These are phyloP conservation scores for Glyphotaelius pellucidus DNA, from an alignment of 2,888 invertebrate species.

Conservation along the genomic window DNA sequence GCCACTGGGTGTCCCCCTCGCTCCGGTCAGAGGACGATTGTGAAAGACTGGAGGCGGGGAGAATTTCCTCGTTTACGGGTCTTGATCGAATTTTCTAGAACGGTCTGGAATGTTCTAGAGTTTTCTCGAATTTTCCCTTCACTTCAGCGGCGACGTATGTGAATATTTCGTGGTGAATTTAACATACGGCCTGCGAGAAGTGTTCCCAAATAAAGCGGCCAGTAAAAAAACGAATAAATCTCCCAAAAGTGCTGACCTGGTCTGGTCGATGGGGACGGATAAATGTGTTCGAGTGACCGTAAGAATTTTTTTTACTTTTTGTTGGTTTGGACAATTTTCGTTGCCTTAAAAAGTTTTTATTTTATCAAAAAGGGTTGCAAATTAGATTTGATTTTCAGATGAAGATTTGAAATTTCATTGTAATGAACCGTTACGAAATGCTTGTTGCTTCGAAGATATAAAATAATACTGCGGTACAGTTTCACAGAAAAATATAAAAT, in stretches of 20 bases:
- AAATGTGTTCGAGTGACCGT: constrained; percentile 11
- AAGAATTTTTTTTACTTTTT: background rate
- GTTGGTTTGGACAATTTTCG: background rate
- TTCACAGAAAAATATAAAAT: background rate
- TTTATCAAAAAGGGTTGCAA: background rate
- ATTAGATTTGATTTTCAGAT: background rate
- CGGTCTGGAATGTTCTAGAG: background rate
- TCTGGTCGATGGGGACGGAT: background rate
- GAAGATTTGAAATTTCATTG: background rate
- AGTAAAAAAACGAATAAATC: constrained; percentile 49
- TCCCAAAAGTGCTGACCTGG: constrained; percentile 38
- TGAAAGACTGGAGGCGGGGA: background rate
- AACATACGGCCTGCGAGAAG: constrained; percentile 53
- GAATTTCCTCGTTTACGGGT: constrained; percentile 48
- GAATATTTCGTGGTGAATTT: constrained; percentile 64
- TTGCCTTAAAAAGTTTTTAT: background rate
- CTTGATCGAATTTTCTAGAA: constrained; percentile 55
- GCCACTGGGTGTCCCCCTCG: constrained; percentile 2
- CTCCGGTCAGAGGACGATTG: constrained; percentile 14
- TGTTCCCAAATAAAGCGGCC: constrained; percentile 7
- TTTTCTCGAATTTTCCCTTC: background rate
- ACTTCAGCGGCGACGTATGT: constrained; percentile 48
- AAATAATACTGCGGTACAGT: background rate
- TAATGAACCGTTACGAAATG: background rate
- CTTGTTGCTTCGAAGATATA: background rate